These are phyloP conservation scores for Erpornis zantholeuca DNA, from an alignment of 2,113 vertebrate genomes.

Conservation along the genomic window DNA sequence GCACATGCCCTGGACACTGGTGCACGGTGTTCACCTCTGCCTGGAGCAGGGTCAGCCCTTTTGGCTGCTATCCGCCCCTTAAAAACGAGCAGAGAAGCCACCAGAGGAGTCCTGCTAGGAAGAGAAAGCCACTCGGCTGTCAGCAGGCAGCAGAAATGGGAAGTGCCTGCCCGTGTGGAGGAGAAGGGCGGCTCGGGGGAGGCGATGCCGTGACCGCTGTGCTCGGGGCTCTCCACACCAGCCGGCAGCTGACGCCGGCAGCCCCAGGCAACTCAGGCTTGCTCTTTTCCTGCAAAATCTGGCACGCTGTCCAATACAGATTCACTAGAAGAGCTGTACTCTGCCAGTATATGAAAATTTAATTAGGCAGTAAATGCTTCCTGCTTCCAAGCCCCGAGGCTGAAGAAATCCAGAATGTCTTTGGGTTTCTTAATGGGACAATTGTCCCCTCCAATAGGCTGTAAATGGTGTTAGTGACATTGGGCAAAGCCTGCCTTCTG, in stretches of 20 bases:
- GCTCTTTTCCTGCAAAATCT: neutral
- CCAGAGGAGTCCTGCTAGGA: neutral
- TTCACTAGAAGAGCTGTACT: neutral
- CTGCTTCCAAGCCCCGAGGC: constrained; percentile 36
- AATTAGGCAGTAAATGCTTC: constrained; percentile 47
- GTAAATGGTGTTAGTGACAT: neutral
- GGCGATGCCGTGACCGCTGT: rapidly evolving
- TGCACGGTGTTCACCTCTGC: neutral
- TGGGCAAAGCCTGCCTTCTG: neutral
- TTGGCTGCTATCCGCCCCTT: neutral
- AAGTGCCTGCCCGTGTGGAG: rapidly evolving
- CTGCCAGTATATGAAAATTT: constrained; percentile 53
- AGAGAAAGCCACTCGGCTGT: neutral
- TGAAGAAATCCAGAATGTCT: constrained; percentile 31
- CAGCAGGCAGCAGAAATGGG: neutral
- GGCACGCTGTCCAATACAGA: neutral
- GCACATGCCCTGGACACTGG: rapidly evolving
- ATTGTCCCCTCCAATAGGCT: constrained; percentile 13
- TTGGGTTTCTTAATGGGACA: constrained; percentile 36
- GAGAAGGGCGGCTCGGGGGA: neutral
- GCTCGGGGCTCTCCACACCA: rapidly evolving
- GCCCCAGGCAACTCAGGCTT: neutral
- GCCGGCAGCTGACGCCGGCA: neutral
- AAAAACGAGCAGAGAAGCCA: neutral
- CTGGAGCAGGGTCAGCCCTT: neutral